Evolutionary conservation across 2,797 vertebrate species (phyloP), one percentile per base, ranked within the genome.

Genomic region (Vipera ursinii): DNA sequence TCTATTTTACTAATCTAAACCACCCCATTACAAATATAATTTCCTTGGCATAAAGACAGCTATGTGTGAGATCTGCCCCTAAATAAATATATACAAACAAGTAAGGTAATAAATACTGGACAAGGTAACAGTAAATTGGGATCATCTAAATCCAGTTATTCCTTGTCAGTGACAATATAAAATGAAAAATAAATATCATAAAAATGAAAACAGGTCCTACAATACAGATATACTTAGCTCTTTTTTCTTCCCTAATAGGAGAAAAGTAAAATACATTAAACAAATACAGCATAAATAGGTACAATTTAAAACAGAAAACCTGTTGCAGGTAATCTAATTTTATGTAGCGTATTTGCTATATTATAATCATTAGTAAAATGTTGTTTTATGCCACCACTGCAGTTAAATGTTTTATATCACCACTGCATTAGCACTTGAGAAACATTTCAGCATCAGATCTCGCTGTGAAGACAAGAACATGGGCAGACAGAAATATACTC

Each of bases 221-320:
- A 92, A 60, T 6, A 0, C 0, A 0, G 0, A 2, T 32, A 5
- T 51, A 20, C 4, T 32, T 90, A 65, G 17, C 32, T 56, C n/a
- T 32, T 3, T 2, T 10, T 7, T 55, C 24, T 0, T 0, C 65
- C 51, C 38, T 57, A 51, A 92, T 44, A 59, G 26, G 3, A 90
- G 2, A 60, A 57, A 26, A 10, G 8, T 15, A 87, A 15, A 92
- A 87, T 60, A 69, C 28, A 60, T 0, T 0, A 0, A n/a, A 86
- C 15, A 0, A 60, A 92, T 28, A 55, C 22, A 17, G 17, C 4
- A 82, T 48, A 82, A 89, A 89, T 55, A 89, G 44, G 57, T 51
- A 13, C 88, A 90, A 86, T 55, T 9, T 78, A 2, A 51, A 59
- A 51, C 9, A 69, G 13, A 86, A 89, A 61, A 32, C 26, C 28